Conservation (phyloP, 2,888 invertebrate species). For the Eugnorisma glareosa region DNA sequence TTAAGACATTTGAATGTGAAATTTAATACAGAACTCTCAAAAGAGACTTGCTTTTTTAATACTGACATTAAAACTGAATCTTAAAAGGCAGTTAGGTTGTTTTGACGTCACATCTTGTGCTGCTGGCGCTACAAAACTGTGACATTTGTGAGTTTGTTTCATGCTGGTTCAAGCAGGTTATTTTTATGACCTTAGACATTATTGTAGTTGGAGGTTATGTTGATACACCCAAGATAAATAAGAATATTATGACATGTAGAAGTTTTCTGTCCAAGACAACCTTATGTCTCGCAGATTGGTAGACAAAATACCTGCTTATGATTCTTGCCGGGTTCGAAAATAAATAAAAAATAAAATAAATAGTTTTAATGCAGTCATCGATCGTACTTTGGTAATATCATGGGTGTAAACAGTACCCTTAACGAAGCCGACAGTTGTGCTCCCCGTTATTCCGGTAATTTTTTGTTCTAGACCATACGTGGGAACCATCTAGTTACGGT, state of each 20-base stretch:
- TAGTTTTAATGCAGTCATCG: neutral
- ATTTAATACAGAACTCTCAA: constrained; percentile 2
- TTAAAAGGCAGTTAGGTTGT: constrained; percentile 8
- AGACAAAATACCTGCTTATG: neutral
- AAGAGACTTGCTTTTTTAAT: constrained; percentile 12
- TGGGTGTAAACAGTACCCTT: too few species aligned
- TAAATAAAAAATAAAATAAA: neutral
- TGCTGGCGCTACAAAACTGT: neutral
- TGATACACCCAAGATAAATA: neutral
- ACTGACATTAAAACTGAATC: constrained; percentile 9
- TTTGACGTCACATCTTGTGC: neutral
- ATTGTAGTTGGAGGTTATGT: too few species aligned
- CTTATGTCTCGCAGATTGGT: neutral
- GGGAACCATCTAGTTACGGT: too few species aligned
- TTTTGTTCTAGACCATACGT: too few species aligned
- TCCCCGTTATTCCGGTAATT: too few species aligned
- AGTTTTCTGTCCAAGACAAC: neutral
- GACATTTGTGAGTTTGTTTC: neutral
- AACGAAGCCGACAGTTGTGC: too few species aligned
- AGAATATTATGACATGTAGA: neutral
- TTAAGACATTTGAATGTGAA: neutral
- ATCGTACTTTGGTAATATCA: too few species aligned
- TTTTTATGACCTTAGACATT: neutral
- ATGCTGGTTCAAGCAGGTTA: neutral
- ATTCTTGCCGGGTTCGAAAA: neutral